Evolutionary conservation across 2,888 invertebrate genomes (phyloP).

Genomic region (Punctoribates punctum): DNA sequence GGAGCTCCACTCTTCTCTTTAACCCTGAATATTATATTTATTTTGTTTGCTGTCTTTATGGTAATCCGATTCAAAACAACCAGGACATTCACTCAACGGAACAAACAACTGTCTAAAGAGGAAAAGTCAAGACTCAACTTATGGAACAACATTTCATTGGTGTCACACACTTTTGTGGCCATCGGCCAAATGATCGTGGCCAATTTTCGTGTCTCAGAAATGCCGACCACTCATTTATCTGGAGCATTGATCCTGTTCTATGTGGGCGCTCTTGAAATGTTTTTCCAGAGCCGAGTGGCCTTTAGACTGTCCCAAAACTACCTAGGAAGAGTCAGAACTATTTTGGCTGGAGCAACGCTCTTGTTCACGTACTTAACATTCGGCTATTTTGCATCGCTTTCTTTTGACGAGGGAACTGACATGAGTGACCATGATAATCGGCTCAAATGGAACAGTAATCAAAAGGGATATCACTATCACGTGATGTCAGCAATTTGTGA

Average conservation of each 20-base stretch:
- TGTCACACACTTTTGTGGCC: background rate
- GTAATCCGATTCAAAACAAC: background rate
- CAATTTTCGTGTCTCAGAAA: background rate
- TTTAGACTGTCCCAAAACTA: background rate
- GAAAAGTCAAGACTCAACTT: background rate
- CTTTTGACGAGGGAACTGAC: too few relatives aligned
- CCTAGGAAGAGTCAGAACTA: background rate
- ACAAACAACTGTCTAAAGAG: background rate
- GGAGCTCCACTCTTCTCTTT: background rate
- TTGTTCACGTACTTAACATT: background rate
- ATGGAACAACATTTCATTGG: background rate
- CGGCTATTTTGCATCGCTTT: background rate
- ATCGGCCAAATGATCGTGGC: background rate
- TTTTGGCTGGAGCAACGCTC: background rate
- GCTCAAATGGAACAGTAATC: slow-evolving; percentile 26
- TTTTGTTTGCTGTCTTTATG: background rate
- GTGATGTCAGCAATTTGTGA: background rate
- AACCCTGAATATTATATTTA: background rate
- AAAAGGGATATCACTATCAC: background rate
- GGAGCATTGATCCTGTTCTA: background rate
- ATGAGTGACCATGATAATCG: background rate
- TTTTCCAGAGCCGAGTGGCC: background rate
- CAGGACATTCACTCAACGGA: background rate
- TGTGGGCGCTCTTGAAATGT: background rate
- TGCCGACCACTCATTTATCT: background rate